Evolutionary conservation across 2,888 invertebrate genomes (phyloP), one percentile per base, ranked within the genome.

Genomic region (Scaptomyza flava): DNA sequence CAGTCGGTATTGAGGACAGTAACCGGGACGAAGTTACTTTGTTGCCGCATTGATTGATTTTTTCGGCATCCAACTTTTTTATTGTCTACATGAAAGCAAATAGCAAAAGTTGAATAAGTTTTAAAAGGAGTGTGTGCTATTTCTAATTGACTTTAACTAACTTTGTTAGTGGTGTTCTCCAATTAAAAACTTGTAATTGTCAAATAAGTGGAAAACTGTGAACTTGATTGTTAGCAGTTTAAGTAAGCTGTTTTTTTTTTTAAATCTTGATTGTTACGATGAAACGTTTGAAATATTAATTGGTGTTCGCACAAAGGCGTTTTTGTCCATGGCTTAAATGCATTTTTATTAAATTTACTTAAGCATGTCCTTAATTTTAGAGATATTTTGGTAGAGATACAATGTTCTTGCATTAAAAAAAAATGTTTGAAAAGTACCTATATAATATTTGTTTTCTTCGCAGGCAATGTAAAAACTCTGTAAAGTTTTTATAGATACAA

Each of bases 1-100:
- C 86, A 87, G 87, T 89, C 71, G 72, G 79, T 72, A 89, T 89
- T 79, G 77, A 86, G 87, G 89, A 89, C 90, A 87, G 87, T 90
- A 88, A 87, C 80, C 89, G 89, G 81, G 74, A 76, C 86, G 80
- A 82, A 83, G 76, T 85, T 87, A 87, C 87, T 87, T 87, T 87
- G 90, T 87, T 88, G 90, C 84, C 87, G 89, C 68, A 75, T 72
- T 85, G 79, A 85, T 89, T 89, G 88, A 84, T 88, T 84, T 87
- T 87, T 79, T 85, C 82, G 51, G 8, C 1, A 2, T 4, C 2
- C 41, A 47, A 50, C 50, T 63, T 81, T 81, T 62, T 72, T 43
- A 14, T 36, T 50, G 50, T 30, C 20, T 31, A 41, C 20, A 41
- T 20, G 38, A 53, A 65, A 65, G 46, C 34, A 58, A 58, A 61